Base-by-base conservation (phyloP, 2,797 vertebrate species). In the Chelmon rostratus region DNA sequence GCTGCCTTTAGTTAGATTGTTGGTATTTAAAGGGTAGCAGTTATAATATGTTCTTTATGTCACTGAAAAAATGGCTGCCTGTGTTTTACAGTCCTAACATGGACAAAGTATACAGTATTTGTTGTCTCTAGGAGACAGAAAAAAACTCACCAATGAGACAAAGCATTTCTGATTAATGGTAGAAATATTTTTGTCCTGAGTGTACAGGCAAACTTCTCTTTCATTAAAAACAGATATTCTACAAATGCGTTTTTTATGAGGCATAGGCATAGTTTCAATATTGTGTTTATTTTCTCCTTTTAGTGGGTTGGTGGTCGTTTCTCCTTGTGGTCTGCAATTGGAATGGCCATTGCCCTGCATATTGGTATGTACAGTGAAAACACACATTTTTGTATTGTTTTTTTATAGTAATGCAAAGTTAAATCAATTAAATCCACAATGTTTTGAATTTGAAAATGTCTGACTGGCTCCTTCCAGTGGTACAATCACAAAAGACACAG, bases 261-360 rank as follows among this genome's bases (percentile, higher is more conserved):
- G 0, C 3, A 28, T 47, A 6, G 15, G 68, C 79, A 8, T 44
- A 23, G 28, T 3, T 37, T 65, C 9, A 6, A 0, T 31, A 1
- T 50, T 33, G 31, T 67, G 21, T 49, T 5, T 16, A 18, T 64
- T 86, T 62, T 75, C 86, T 11, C 91, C 70, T 93, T 92, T 54
- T 80, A 99, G 98, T 99, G 98, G 98, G 98, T 99, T 61, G 98
- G 98, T 73, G 98, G 98, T 23, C 97, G 98, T 74, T 99, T 98
- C 88, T 99, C 98, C 5, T 85, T 99, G 76, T 99, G 98, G 98
- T 99, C 98, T 66, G 98, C 98, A 3, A 99, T 99, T 28, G 98
- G 98, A 80, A 96, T 99, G 90, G 96, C 98, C 88, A 99, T 99
- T n/a, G 98, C 98, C 8, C 94, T 99, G 83, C 97, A 99, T 4